Evolutionary conservation across 2,113 vertebrate species (phyloP).

Genomic region (Hippocampus mohnikei): DNA sequence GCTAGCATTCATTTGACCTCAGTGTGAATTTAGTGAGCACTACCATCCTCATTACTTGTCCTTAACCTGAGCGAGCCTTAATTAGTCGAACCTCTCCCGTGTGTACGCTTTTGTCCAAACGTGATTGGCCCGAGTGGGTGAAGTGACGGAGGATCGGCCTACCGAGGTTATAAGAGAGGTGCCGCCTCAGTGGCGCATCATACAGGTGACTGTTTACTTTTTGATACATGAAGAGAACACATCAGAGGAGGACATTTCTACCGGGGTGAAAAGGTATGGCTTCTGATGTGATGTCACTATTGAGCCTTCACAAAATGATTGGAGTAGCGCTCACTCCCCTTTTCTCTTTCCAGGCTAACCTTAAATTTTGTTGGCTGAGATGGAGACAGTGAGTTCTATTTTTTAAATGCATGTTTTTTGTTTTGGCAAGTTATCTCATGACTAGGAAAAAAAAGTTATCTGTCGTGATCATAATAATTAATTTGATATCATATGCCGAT

Average conservation of each 20-base stretch:
- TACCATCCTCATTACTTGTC: neutral
- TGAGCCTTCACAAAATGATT: neutral
- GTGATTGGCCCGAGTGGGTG: constrained; percentile 20
- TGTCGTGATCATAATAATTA: neutral
- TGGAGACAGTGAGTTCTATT: constrained; percentile 66
- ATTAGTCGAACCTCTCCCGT: constrained; percentile 34
- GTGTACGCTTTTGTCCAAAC: neutral
- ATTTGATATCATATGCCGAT: neutral
- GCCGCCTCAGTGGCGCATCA: constrained; percentile 34
- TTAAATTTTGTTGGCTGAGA: constrained; percentile 54
- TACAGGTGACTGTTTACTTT: constrained; percentile 37
- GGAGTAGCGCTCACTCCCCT: neutral
- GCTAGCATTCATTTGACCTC: neutral
- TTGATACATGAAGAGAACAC: constrained; percentile 33
- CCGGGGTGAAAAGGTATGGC: constrained; percentile 32
- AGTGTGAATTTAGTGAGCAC: neutral
- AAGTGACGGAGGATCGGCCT: neutral
- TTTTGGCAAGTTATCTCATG: neutral
- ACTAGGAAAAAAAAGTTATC: neutral
- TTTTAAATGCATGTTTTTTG: neutral
- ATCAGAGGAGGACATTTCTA: constrained; percentile 16
- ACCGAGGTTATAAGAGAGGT: constrained; percentile 34
- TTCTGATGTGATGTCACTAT: neutral
- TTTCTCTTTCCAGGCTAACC: constrained; percentile 33
- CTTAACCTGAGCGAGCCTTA: neutral